Evolutionary conservation across 2,888 invertebrate species (phyloP).

Genomic region (Netelia virgata): DNA sequence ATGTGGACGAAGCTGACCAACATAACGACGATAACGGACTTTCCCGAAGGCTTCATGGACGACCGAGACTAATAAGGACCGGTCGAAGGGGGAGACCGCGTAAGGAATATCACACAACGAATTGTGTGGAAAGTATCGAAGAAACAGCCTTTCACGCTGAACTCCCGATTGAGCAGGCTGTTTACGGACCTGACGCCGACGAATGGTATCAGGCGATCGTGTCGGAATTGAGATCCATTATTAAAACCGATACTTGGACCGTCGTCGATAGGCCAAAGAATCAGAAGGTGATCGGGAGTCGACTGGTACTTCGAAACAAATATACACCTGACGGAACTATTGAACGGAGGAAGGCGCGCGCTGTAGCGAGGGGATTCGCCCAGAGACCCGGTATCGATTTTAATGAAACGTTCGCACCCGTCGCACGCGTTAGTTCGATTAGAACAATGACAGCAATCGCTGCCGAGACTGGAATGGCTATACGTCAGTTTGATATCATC

Average conservation of each 20-base stretch:
- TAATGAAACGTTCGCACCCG: slow-evolving; percentile 12
- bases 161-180: not conserved
- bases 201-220: slow-evolving; percentile 7
- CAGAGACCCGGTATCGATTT: slow-evolving; percentile 31
- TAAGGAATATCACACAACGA: slow-evolving; percentile 21
- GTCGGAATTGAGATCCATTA: slow-evolving; percentile 8
- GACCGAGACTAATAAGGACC: slow-evolving; percentile 30
- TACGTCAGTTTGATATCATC: slow-evolving; percentile 30
- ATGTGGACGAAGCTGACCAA: not conserved
- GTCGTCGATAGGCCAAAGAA: slow-evolving; percentile 11
- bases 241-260: slow-evolving; percentile 28
- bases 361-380: slow-evolving; percentile 9
- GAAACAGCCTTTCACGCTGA: not conserved
- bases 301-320: slow-evolving; percentile 25
- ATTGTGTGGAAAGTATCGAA: not conserved
- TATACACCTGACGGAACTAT: slow-evolving; percentile 13
- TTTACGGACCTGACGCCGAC: not conserved
- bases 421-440: slow-evolving; percentile 19
- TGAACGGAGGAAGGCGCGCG: slow-evolving; percentile 21
- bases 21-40: not conserved
- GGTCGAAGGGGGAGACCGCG: slow-evolving; percentile 41
- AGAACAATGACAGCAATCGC: not conserved
- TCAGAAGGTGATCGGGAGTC: slow-evolving; percentile 9
- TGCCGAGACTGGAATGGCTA: not conserved
- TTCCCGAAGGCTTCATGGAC: not conserved